Evolutionary conservation across 2,113 vertebrate species (phyloP).

Genomic region (Gallinago paraguaiae): DNA sequence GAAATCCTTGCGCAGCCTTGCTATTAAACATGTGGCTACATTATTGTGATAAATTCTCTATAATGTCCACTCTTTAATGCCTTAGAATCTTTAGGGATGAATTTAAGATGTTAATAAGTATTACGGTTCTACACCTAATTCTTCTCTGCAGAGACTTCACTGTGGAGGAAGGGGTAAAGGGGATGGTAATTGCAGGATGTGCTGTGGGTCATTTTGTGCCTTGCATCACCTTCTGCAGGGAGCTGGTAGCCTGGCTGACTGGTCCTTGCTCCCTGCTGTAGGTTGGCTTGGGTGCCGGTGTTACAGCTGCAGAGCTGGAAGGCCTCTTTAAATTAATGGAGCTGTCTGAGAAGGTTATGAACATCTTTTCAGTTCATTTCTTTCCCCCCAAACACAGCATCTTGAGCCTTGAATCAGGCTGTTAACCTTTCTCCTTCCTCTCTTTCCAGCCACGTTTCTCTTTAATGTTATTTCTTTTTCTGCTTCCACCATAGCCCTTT

Average conservation of each 20-base stretch:
- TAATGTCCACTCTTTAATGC: neutral
- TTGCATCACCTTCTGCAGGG: neutral
- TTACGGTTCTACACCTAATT: neutral
- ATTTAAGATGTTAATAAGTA: neutral
- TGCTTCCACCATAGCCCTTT: neutral
- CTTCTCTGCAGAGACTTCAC: neutral
- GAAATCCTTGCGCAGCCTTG: neutral
- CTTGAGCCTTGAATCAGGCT: neutral
- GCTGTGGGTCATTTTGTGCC: neutral
- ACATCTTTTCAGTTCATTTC: neutral
- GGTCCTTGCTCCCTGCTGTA: neutral
- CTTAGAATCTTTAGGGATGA: conserved; percentile 4
- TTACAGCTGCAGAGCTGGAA: neutral
- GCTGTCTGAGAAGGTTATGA: neutral
- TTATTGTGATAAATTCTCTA: conserved; percentile 10
- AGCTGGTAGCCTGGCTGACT: neutral
- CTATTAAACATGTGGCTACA: neutral
- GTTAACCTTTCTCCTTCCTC: neutral
- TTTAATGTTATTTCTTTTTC: neutral
- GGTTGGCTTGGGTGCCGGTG: neutral
- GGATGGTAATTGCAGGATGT: neutral
- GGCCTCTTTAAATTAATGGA: neutral
- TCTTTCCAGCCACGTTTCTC: neutral
- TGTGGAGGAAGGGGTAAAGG: neutral
- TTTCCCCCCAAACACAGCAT: neutral